Evolutionary conservation across 2,113 vertebrate genomes (phyloP), one percentile per base, ranked within the genome.

Genomic region (Opisthocomus hoazin): DNA sequence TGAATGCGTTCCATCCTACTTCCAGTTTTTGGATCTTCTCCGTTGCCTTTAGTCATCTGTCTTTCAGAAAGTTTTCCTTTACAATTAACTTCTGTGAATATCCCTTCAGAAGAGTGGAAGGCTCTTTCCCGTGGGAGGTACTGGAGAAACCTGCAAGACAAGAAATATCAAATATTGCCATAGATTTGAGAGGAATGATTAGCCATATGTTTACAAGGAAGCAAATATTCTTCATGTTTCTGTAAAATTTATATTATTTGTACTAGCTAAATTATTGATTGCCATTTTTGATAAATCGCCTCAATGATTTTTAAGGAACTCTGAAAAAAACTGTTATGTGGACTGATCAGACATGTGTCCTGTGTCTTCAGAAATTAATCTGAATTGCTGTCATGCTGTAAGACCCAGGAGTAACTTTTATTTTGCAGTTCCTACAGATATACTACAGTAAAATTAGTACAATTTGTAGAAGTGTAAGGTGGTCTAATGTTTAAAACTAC

Each of bases 21-120:
- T 34, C 97, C 98, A 20, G 90, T 68, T 91, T 97, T 97, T 37
- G 98, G 96, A 85, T 99, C 98, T 95, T 99, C 99, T 88, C 98
- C 98, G 27, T 98, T 98, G 93, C 97, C 98, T 98, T 99, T 99
- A 71, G 99, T 98, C 99, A 99, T 99, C 46, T 90, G 16, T 80
- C 87, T 93, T 84, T 90, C 74, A 70, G 65, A 69, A 84, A 86
- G 39, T 43, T 85, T 89, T 95, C 89, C 94, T 84, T 71, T 90
- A 39, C 30, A 63, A 14, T 41, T 79, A 92, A 86, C 21, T 60
- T 89, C 45, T 89, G 80, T 60, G 51, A 93, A 73, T 96, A 97
- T 95, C 85, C 94, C 85, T 73, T 89, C 92, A 93, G 91, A 81
- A 84, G 92, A 69, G 79, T 66, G 37, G 53, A 80, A 91, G 57